Conservation (phyloP, 2,888 invertebrate genomes). For the Atethmia centrago region DNA sequence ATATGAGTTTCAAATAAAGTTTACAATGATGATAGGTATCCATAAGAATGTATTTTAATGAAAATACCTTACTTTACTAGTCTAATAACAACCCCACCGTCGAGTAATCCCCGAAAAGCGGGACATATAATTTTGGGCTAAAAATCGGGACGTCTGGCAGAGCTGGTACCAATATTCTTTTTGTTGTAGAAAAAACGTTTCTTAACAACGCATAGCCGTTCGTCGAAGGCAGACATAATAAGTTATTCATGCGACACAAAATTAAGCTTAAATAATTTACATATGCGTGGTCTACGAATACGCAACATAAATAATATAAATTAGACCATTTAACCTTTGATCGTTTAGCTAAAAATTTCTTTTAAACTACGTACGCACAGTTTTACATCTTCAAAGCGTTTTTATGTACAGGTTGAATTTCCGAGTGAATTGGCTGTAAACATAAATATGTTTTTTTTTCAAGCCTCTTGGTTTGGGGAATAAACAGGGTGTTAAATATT, state of each 20-base stretch:
- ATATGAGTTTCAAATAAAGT: too few species aligned
- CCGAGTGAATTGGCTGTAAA: slow-evolving; percentile 72
- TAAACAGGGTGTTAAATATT: slow-evolving; percentile 86
- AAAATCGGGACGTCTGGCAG: too few species aligned
- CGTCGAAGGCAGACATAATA: neutral
- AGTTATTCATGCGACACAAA: slow-evolving; percentile 24
- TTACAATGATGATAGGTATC: too few species aligned
- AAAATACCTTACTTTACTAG: too few species aligned
- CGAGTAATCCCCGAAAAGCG: too few species aligned
- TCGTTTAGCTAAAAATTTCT: slow-evolving; percentile 46
- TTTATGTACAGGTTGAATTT: slow-evolving; percentile 64
- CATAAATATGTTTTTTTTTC: slow-evolving; percentile 75
- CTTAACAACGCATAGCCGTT: neutral
- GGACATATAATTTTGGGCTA: too few species aligned
- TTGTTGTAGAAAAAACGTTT: neutral
- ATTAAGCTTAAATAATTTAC: slow-evolving; percentile 20
- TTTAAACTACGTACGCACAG: slow-evolving; percentile 56
- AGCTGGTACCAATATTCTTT: neutral
- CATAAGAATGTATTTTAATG: too few species aligned
- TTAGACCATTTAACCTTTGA: slow-evolving; percentile 57
- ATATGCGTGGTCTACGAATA: slow-evolving; percentile 22
- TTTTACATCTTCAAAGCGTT: slow-evolving; percentile 67
- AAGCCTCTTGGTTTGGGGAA: slow-evolving; percentile 75
- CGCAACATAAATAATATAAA: slow-evolving; percentile 49
- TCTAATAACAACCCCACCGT: too few species aligned